Evolutionary conservation across 2,113 vertebrate species (phyloP), one percentile per base, ranked within the genome.

Genomic region (Halichoerus grypus): DNA sequence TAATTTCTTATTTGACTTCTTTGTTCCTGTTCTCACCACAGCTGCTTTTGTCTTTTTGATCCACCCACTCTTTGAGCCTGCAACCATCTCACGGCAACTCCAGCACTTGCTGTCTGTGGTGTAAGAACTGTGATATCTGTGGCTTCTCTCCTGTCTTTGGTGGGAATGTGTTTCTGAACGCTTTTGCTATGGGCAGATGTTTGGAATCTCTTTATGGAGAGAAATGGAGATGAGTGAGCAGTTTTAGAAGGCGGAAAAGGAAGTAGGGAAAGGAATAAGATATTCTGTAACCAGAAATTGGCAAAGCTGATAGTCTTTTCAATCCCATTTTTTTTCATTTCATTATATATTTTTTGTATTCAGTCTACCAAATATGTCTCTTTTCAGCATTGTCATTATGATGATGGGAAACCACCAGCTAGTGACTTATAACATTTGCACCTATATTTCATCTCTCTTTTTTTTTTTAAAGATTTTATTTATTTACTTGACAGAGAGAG

Each of bases 31-130:
- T 59, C 33, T 77, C 7, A 18, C n/a, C 3, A 74, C 4, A 97
- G 81, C 7, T 88, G 18, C 24, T 81, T 77, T 88, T 88, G 36
- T 91, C 22, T 72, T 91, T 86, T 86, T 61, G 33, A 93, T 67
- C 11, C 39, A 67, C 11, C 11, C 79, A 36, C 13, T 18, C 16
- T 11, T 84, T 67, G 18, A 93, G 10, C 33, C 55, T 57, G 26
- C 0, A 39, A 14, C 24, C 46, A 80, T 42, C 5, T 3, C 14
- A 49, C 2, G n/a, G 16, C 33, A 71, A 63, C 49, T 49, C 9
- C n/a, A 14, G 21, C 42, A n/a, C 63, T 67, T 21, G 11, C 19
- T 31, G 26, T 63, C 67, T 76, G 3, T 24, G 39, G 36, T 7
- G 51, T 15, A 51, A 89, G 51, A 88, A 77, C 7, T 55, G 0